A percentile compares a stretch with the other conserved stretches of the same genome.
Evolutionary conservation across 2,888 invertebrate species (phyloP).

Genomic region (Blastobasis lacticolella): DNA sequence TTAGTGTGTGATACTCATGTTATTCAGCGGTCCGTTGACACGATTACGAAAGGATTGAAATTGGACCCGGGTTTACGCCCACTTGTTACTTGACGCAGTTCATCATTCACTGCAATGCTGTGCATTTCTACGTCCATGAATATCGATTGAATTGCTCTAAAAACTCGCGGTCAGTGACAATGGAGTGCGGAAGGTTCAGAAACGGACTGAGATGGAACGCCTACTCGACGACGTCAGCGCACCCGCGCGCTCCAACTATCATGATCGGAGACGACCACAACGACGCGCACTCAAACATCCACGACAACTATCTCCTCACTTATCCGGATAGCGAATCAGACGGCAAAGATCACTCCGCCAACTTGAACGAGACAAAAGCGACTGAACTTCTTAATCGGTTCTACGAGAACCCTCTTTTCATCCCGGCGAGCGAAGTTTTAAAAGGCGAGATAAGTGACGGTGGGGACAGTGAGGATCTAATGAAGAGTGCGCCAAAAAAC

Average conservation of each 20-base stretch:
- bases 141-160: slow-evolving; percentile 9
- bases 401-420: slow-evolving; percentile 56
- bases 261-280: slow-evolving; percentile 32
- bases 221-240: slow-evolving; percentile 30
- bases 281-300: slow-evolving; percentile 30
- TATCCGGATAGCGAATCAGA: slow-evolving; percentile 33
- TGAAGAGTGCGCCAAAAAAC: slow-evolving; percentile 55
- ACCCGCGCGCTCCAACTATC: slow-evolving; percentile 29
- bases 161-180: slow-evolving; percentile 15
- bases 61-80: slow-evolving; percentile 49
- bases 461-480: slow-evolving; percentile 46
- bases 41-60: slow-evolving; percentile 31
- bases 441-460: slow-evolving; percentile 48
- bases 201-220: slow-evolving; percentile 48
- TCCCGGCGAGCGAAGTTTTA: slow-evolving; percentile 48
- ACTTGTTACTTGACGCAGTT: slow-evolving; percentile 32
- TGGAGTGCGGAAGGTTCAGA: slow-evolving; percentile 52
- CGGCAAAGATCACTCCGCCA: slow-evolving; percentile 34
- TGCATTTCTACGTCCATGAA: slow-evolving; percentile 21
- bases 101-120: slow-evolving; percentile 19
- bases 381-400: slow-evolving; percentile 39
- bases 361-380: slow-evolving; percentile 30
- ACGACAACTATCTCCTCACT: slow-evolving; percentile 50
- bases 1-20: too few relatives aligned
- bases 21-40: too few relatives aligned